Base-by-base conservation (phyloP, 2,113 vertebrate genomes). In the Ceuthmochares aereus region DNA sequence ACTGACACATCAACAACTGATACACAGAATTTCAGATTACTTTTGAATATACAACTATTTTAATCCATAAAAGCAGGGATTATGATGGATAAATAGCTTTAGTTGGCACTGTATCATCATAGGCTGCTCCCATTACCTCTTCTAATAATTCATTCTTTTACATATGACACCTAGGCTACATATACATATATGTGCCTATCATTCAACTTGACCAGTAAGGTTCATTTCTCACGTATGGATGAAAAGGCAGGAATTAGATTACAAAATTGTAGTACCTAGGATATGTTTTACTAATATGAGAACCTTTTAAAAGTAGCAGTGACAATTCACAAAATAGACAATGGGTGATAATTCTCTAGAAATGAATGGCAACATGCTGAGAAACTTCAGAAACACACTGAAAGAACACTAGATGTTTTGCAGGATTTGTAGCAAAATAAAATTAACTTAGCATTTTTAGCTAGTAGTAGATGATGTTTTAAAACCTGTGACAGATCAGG, bases 11-110 rank as follows among this genome's bases (percentile, higher is more conserved):
- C 78, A 79, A 89, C 78, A 88, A 77, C 75, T 37, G 45, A 59
- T 78, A 66, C 51, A 47, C 79, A 77, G 90, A 93, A 87, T 86
- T 88, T 95, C 75, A 52, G 75, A 90, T 94, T 90, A 63, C 59
- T 96, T 96, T 80, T 90, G 87, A 90, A 85, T 88, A 91, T 90
- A 90, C 84, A 93, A 95, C 78, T 94, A 15, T 62, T 93, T 95
- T 88, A 91, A 93, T 59, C 74, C 42, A 85, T 80, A 95, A 96
- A 93, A 59, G 52, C 47, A 70, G 72, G 63, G 64, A 90, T 92
- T 94, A 70, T 92, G 87, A 86, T 62, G 58, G 90, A 73, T 80
- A 93, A 96, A 94, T 90, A 59, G 78, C 87, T 68, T 51, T 43
- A 59, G 63, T 12, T 96, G 86, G 36, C 34, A 64, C 89, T 89